Percentiles rank a stretch among this genome's conserved stretches.
These are phyloP conservation scores for Cenopis cana DNA, from an alignment of 2,888 invertebrate species.

Conservation along the genomic window DNA sequence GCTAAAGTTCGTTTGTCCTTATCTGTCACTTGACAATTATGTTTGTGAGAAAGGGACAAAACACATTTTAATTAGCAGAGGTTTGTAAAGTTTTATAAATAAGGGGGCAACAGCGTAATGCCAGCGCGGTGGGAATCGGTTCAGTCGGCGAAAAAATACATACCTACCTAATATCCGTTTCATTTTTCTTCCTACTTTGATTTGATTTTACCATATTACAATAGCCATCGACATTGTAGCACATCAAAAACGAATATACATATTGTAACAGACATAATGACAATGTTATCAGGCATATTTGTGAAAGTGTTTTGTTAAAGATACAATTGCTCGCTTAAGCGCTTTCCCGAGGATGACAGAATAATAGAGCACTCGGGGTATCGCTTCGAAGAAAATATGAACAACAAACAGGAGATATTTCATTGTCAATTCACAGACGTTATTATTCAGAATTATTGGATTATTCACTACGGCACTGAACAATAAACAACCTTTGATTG, in stretches of 20 bases:
- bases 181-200: background rate
- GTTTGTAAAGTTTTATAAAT: too few species aligned
- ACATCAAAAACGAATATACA: background rate
- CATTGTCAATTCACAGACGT: background rate
- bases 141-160: too few species aligned
- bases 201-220: background rate
- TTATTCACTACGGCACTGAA: slow-evolving; percentile 7
- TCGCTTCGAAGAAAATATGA: slow-evolving; percentile 27
- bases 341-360: slow-evolving; percentile 22
- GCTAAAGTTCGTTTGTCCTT: too few species aligned
- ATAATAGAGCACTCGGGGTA: slow-evolving; percentile 32
- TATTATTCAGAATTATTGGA: slow-evolving; percentile 13
- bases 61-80: too few species aligned
- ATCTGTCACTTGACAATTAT: too few species aligned
- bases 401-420: slow-evolving; percentile 9
- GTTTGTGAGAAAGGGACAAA: too few species aligned
- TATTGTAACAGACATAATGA: slow-evolving; percentile 7
- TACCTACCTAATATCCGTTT: too few species aligned
- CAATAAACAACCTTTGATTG: slow-evolving; percentile 6
- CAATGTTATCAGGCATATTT: slow-evolving; percentile 5
- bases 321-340: slow-evolving; percentile 22
- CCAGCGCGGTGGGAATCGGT: too few species aligned
- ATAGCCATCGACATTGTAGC: background rate
- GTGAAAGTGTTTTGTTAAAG: slow-evolving; percentile 6
- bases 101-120: too few species aligned